Percentiles rank a stretch among this genome's conserved stretches.
Conservation (phyloP, 2,113 vertebrate genomes). For the Calidris pugnax region DNA sequence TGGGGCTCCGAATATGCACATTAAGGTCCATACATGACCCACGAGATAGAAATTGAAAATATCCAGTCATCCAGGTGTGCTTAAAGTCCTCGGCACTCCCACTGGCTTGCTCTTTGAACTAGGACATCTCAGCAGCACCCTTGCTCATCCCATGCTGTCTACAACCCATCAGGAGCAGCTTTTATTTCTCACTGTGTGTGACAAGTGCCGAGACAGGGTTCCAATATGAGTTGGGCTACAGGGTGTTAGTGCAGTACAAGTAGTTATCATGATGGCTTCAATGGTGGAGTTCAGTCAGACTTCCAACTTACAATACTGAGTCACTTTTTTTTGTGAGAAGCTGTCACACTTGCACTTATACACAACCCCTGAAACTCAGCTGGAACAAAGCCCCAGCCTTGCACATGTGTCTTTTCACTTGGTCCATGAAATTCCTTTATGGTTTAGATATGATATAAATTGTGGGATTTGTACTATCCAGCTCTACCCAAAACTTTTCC, state of each 20-base stretch:
- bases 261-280: neutral
- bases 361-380: neutral
- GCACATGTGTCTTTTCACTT: neutral
- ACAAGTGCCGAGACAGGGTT: neutral
- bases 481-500: neutral
- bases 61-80: neutral
- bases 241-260: neutral
- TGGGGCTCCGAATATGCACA: accelerated
- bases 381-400: neutral
- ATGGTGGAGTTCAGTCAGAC: neutral
- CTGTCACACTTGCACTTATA: neutral
- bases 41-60: neutral
- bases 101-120: neutral
- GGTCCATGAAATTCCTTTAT: neutral
- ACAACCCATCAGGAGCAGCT: neutral
- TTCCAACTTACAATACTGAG: neutral
- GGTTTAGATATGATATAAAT: neutral
- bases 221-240: neutral
- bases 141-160: neutral
- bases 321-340: neutral
- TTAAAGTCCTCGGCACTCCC: neutral
- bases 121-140: neutral
- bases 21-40: neutral
- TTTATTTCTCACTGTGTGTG: neutral
- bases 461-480: neutral